These are phyloP conservation scores for Nomada ruficornis DNA, from an alignment of 2,888 invertebrate species.

Conservation along the genomic window DNA sequence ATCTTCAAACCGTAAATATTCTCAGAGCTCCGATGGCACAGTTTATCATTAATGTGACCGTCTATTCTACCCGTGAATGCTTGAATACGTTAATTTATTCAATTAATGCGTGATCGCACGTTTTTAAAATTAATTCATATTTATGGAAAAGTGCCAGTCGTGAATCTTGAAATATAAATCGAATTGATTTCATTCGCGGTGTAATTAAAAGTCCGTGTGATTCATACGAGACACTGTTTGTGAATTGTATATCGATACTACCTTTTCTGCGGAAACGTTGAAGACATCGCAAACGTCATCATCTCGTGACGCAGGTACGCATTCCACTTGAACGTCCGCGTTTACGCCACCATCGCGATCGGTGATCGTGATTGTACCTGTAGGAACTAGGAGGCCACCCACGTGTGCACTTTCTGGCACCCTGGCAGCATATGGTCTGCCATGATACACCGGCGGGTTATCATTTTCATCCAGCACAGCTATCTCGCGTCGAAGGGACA, in stretches of 20 bases:
- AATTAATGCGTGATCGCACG: no score
- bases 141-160: no score
- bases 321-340: conserved; percentile 88
- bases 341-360: conserved; percentile 91
- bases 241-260: conserved; percentile 67
- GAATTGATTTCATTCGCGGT: no score
- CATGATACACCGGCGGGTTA: conserved; percentile 90
- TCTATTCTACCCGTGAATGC: no score
- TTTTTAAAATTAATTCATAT: no score
- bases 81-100: no score
- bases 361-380: conserved; percentile 87
- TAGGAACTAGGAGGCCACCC: conserved; percentile 87
- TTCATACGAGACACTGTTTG: not conserved
- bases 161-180: no score
- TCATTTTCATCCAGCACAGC: conserved; percentile 92
- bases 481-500: conserved; percentile 91
- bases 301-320: conserved; percentile 87
- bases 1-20: no score
- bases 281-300: conserved; percentile 90
- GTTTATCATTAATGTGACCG: no score
- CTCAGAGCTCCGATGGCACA: no score
- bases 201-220: not conserved
- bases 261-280: conserved; percentile 88
- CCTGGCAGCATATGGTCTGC: conserved; percentile 90
- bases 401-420: conserved; percentile 89